phyloP scores from a whole-genome alignment of 2,113 vertebrate species.

The Planiliza haematocheilus region DNA sequence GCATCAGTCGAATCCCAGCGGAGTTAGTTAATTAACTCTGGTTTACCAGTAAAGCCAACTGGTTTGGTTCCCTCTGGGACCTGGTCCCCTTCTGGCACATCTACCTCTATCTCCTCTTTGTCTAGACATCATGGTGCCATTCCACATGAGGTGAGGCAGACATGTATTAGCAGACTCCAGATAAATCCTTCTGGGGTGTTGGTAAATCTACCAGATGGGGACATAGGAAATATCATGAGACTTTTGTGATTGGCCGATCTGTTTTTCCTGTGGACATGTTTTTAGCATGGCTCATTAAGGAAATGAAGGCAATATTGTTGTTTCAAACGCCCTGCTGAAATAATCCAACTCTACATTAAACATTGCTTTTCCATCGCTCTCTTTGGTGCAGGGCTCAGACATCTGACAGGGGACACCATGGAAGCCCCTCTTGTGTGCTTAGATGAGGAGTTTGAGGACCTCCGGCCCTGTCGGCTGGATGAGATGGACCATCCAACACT shows the following conservation, averaged over 20 bases:
- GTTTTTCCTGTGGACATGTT: constrained; percentile 13
- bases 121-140: constrained; percentile 63
- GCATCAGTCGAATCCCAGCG: constrained; percentile 60
- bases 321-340: neutral
- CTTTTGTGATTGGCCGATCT: constrained; percentile 9
- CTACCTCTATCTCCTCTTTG: constrained; percentile 56
- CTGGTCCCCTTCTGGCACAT: constrained; percentile 70
- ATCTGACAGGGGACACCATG: constrained; percentile 80
- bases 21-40: constrained; percentile 68
- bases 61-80: constrained; percentile 62
- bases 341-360: constrained; percentile 19
- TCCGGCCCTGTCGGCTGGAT: constrained; percentile 86
- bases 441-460: constrained; percentile 94
- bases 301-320: neutral
- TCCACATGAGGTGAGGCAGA: constrained; percentile 42
- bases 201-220: constrained; percentile 44
- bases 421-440: constrained; percentile 93
- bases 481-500: constrained; percentile 80
- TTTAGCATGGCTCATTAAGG: neutral
- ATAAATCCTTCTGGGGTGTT: constrained; percentile 36
- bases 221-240: neutral
- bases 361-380: neutral
- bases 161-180: constrained; percentile 43
- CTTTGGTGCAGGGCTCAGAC: constrained; percentile 49
- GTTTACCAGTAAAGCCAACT: constrained; percentile 63